Evolutionary conservation across 2,888 invertebrate genomes (phyloP), one percentile per base, ranked within the genome.

Genomic region (Odiellus spinosus): DNA sequence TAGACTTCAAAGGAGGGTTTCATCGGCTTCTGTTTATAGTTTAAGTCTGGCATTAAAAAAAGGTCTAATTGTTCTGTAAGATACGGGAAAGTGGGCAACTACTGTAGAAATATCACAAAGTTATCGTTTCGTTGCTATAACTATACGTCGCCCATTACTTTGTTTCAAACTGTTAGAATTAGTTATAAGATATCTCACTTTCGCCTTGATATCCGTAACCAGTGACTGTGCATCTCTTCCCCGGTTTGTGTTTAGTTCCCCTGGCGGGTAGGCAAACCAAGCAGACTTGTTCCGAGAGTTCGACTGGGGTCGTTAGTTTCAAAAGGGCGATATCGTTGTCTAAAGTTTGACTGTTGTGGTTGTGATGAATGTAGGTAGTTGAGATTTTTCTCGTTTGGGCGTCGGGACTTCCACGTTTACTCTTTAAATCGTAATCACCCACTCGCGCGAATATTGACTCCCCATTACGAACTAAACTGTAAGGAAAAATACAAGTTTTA

Each of bases 171-270:
- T n/a, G n/a, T n/a, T n/a, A n/a, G n/a, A n/a, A n/a, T n/a, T n/a
- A n/a, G n/a, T n/a, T n/a, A n/a, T n/a, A n/a, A n/a, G n/a, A n/a
- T n/a, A n/a, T n/a, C n/a, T 26, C 8, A 86, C 87, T 80, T 74
- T 90, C 90, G 43, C 87, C 87, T 86, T 88, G 87, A 62, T 90
- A 90, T 6, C 90, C 90, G 61, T 90, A 90, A 3, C 90, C 90
- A 8, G 90, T 90, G 2, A 58, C 88, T 0, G 86, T 88, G 62
- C 90, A 90, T 33, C 87, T 72, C 65, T 86, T 86, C 46, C 88
- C 88, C 2, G 85, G 80, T 19, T 57, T 56, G 63, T 86, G 87
- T 60, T 76, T 82, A 20, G 85, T 85, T 2, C 86, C 87, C 47
- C 88, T 70, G 2, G 87, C 87, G 1, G 90, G 90, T 47, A 90